phyloP scores from a whole-genome alignment of 2,888 invertebrate genomes.

The Andricus curvator region DNA sequence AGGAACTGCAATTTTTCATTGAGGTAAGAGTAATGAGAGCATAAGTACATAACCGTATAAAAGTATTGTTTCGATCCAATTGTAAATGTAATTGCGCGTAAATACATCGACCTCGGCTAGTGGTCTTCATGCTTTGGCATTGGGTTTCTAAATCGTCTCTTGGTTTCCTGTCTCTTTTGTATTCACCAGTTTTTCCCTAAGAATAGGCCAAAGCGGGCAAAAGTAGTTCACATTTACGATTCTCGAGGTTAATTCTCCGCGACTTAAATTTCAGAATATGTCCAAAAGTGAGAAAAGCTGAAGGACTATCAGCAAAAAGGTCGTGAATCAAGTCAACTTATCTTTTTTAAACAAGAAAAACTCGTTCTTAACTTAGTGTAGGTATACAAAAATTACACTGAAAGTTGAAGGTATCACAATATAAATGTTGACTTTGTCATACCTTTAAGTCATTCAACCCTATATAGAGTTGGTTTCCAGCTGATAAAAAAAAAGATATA shows the following conservation, averaged over 20 bases:
- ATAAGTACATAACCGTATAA: not conserved
- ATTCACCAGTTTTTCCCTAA: not conserved
- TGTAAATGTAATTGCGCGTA: constrained; percentile 4
- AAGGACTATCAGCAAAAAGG: not conserved
- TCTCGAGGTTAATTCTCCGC: not conserved
- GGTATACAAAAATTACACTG: not conserved
- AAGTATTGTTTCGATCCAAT: constrained; percentile 19
- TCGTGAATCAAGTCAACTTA: not conserved
- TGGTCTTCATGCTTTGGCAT: constrained; percentile 11
- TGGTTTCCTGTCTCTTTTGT: constrained; percentile 29
- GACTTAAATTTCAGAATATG: not conserved
- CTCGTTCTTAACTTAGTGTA: not conserved
- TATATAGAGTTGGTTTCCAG: not conserved
- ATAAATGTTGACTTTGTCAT: constrained; percentile 19
- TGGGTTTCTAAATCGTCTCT: constrained; percentile 7
- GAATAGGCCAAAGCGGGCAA: not conserved
- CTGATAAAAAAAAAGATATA: not conserved
- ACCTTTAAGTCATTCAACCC: not conserved
- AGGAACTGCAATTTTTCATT: not conserved
- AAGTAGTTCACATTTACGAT: constrained; percentile 18
- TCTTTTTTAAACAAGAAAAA: not conserved
- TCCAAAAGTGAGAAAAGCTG: not conserved
- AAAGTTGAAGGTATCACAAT: constrained; percentile 4
- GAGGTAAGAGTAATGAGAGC: not conserved
- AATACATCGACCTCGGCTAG: constrained; percentile 20